Evolutionary conservation across 2,888 invertebrate genomes (phyloP).

Genomic region (Serripes groenlandicus): DNA sequence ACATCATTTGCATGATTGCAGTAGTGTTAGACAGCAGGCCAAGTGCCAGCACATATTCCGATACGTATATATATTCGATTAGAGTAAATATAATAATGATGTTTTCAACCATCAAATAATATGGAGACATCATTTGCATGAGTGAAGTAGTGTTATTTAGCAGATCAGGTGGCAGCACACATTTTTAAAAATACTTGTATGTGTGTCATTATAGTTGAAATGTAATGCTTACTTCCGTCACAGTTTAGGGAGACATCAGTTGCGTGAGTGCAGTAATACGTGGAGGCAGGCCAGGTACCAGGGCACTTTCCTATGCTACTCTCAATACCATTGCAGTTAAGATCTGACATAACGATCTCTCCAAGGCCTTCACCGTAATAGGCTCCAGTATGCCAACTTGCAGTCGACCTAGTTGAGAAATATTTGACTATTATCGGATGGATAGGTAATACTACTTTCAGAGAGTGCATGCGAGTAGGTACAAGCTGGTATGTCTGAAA

Average conservation of each 20-base stretch:
- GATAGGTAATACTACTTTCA: too few relatives aligned
- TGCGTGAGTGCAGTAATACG: constrained; percentile 18
- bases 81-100: too few relatives aligned
- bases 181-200: too few relatives aligned
- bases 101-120: too few relatives aligned
- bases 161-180: too few relatives aligned
- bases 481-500: too few relatives aligned
- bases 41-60: constrained; percentile 34
- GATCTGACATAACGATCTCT: constrained; percentile 40
- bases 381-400: constrained; percentile 37
- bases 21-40: constrained; percentile 26
- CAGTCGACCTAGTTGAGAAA: constrained; percentile 31
- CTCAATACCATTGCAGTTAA: constrained; percentile 48
- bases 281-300: constrained; percentile 38
- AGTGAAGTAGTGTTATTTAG: too few relatives aligned
- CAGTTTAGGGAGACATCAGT: constrained; percentile 48
- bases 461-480: too few relatives aligned
- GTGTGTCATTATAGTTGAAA: too few relatives aligned
- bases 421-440: too few relatives aligned
- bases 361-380: constrained; percentile 47
- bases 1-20: constrained; percentile 33
- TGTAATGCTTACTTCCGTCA: constrained; percentile 46
- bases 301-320: constrained; percentile 34
- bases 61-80: too few relatives aligned
- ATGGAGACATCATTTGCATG: too few relatives aligned